Percentiles rank a stretch among this genome's conserved stretches.
Evolutionary conservation across 2,888 invertebrate genomes (phyloP).

Genomic region (Cataglyphis cursor): DNA sequence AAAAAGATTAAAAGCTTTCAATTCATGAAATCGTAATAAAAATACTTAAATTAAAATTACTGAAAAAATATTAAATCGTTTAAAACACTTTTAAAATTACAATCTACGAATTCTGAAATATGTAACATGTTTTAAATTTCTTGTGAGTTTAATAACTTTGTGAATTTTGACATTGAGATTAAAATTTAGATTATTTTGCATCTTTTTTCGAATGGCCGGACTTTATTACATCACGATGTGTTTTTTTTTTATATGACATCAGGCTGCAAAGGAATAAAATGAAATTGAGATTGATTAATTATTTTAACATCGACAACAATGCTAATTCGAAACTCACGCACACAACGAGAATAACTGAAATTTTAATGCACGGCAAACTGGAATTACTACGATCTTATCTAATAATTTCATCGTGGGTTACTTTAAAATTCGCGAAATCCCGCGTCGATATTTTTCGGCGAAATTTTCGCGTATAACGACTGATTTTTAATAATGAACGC

Average conservation of each 20-base stretch:
- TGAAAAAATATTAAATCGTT: not conserved
- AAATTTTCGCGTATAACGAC: constrained; percentile 34
- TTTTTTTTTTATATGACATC: not conserved
- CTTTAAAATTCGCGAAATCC: constrained; percentile 7
- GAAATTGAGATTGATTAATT: constrained; percentile 20
- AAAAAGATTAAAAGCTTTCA: constrained; percentile 13
- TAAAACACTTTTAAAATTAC: not conserved
- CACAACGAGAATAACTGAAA: constrained; percentile 5
- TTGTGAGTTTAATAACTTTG: not conserved
- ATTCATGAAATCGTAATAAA: not conserved
- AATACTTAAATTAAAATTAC: not conserved
- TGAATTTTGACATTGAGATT: constrained; percentile 1
- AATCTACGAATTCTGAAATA: not conserved
- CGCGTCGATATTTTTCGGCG: constrained; percentile 11
- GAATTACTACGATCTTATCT: constrained; percentile 29
- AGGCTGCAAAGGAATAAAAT: constrained; percentile 9
- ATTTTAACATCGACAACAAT: constrained; percentile 20
- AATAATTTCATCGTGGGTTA: constrained; percentile 39
- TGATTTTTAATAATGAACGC: constrained; percentile 52
- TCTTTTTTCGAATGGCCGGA: not conserved
- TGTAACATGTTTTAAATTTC: not conserved
- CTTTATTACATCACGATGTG: not conserved
- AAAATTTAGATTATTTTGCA: not conserved
- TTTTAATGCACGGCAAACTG: constrained; percentile 25
- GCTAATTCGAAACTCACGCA: not conserved